A percentile compares a stretch with the other conserved stretches of the same genome.
Evolutionary conservation across 1,140 invertebrate species (phyloP).

Genomic region (Triops longicaudatus): DNA sequence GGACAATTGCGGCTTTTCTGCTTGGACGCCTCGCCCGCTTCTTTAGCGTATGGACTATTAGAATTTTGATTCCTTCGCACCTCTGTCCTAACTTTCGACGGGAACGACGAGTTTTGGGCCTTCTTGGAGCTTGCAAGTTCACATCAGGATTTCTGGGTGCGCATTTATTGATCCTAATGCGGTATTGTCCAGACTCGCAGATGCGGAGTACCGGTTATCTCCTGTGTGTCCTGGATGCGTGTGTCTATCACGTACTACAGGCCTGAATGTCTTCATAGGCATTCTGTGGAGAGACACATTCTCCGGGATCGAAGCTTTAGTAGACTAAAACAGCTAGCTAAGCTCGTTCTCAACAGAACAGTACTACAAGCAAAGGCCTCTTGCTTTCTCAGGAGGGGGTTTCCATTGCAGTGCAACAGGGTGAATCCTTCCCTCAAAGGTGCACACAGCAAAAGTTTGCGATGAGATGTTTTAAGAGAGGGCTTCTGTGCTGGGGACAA

Average conservation of each 20-base stretch:
- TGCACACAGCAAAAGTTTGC: not conserved
- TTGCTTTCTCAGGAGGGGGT: not conserved
- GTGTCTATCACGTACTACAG: not conserved
- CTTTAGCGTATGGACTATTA: not conserved
- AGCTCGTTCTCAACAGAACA: not conserved
- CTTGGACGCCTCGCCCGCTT: not conserved
- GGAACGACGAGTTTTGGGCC: not conserved
- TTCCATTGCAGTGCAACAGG: constrained; percentile 10
- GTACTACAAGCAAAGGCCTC: not conserved
- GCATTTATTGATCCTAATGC: constrained; percentile 15
- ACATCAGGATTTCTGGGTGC: not conserved
- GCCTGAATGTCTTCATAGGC: not conserved
- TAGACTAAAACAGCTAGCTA: not conserved
- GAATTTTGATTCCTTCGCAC: not conserved
- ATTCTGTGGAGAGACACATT: not conserved
- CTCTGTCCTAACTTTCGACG: not conserved
- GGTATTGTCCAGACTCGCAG: not conserved
- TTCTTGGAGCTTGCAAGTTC: not conserved
- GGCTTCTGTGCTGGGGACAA: not conserved
- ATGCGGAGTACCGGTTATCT: constrained; percentile 10
- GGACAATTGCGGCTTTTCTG: constrained; percentile 10
- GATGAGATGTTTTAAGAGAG: not conserved
- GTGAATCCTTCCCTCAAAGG: not conserved
- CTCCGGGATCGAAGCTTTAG: not conserved
- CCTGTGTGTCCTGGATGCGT: not conserved